Evolutionary conservation across 2,113 vertebrate genomes (phyloP).

Genomic region (Microtus montanus): DNA sequence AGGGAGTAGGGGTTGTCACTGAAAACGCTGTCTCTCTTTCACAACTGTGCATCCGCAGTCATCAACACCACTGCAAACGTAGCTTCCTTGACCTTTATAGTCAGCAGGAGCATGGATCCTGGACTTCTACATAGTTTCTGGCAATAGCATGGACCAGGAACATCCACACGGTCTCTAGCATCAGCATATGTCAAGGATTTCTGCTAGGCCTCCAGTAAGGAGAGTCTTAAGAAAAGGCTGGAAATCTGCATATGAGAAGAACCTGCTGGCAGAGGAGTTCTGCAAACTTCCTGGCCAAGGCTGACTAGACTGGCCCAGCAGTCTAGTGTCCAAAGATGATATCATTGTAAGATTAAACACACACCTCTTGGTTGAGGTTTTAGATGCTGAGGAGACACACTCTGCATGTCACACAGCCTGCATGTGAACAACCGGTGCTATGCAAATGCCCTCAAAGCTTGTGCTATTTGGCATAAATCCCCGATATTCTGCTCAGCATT

Average conservation of each 20-base stretch:
- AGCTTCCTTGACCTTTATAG: not conserved
- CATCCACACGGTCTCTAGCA: too few species aligned
- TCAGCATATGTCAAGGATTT: too few species aligned
- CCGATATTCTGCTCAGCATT: not conserved
- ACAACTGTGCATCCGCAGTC: not conserved
- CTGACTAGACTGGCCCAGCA: not conserved
- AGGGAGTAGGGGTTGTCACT: not conserved
- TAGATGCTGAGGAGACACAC: not conserved
- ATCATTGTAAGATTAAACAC: not conserved
- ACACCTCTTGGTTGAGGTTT: not conserved
- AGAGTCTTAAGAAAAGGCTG: too few species aligned
- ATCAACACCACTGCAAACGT: not conserved
- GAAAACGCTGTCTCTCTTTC: not conserved
- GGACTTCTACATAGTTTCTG: not conserved
- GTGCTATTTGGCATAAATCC: not conserved
- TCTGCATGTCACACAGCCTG: not conserved
- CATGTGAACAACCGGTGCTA: not conserved
- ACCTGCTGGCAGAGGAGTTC: not conserved
- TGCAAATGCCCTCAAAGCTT: not conserved
- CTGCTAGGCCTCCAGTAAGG: too few species aligned
- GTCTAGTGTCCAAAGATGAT: not conserved
- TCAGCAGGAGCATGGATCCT: not conserved
- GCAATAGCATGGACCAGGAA: not conserved
- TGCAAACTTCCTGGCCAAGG: not conserved
- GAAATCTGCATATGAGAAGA: not conserved